Evolutionary conservation across 2,113 vertebrate genomes (phyloP).

Genomic region (Lagenorhynchus albirostris): DNA sequence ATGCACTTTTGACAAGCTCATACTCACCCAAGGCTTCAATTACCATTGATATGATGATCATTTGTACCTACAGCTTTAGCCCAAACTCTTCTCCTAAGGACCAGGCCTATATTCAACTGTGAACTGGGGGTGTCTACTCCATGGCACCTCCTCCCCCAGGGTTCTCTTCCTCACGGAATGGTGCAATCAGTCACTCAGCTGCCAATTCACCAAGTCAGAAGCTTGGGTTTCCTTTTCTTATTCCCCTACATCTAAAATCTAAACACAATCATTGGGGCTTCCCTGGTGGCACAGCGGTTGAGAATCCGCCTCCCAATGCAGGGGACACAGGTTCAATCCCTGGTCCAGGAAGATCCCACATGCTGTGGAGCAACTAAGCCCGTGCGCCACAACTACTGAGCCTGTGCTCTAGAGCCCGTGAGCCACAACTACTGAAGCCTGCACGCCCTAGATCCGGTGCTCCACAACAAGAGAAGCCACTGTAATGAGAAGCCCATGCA

Average conservation of each 20-base stretch:
- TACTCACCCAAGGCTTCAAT: not conserved
- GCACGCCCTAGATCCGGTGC: too few species aligned
- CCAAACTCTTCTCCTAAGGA: not conserved
- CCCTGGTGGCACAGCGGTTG: too few species aligned
- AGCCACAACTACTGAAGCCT: too few species aligned
- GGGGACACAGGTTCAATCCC: too few species aligned
- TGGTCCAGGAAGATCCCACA: too few species aligned
- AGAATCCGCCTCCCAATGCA: too few species aligned
- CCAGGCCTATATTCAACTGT: not conserved
- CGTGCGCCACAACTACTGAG: too few species aligned
- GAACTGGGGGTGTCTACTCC: not conserved
- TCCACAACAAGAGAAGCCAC: too few species aligned
- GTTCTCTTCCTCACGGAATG: not conserved
- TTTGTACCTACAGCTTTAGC: not conserved
- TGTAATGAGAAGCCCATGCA: too few species aligned
- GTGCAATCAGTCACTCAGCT: not conserved
- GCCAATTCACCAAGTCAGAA: not conserved
- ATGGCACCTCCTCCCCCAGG: not conserved
- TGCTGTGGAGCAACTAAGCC: too few species aligned
- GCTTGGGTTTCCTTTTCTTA: not conserved
- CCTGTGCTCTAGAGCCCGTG: too few species aligned
- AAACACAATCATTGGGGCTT: not conserved
- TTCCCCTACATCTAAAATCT: not conserved
- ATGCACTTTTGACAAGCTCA: not conserved
- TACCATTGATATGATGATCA: not conserved